Conservation (phyloP, 1,140 invertebrate species). For the Tetraneura akinire region DNA sequence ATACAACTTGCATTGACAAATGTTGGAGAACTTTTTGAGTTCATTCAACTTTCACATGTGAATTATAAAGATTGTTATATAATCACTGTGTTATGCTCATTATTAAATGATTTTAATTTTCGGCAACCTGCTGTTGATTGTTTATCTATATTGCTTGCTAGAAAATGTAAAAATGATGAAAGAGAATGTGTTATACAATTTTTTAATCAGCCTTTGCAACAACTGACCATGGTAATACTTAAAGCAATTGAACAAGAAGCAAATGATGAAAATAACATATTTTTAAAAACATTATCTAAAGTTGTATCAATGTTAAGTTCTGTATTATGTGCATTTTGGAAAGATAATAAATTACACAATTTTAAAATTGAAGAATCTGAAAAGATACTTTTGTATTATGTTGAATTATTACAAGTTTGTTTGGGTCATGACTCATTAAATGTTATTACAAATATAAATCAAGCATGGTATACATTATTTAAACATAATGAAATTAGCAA, state of each 20-base stretch:
- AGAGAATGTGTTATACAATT: slow-evolving; percentile 38
- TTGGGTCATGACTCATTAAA: slow-evolving; percentile 21
- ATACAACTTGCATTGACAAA: slow-evolving; percentile 38
- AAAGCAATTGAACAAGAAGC: slow-evolving; percentile 41
- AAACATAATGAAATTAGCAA: slow-evolving; percentile 43
- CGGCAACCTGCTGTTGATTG: slow-evolving; percentile 36
- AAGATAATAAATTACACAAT: slow-evolving; percentile 44
- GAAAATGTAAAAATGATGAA: slow-evolving; percentile 49
- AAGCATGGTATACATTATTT: slow-evolving; percentile 31
- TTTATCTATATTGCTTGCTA: slow-evolving; percentile 25
- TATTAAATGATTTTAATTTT: slow-evolving; percentile 45
- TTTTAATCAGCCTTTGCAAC: slow-evolving; percentile 43
- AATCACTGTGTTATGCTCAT: slow-evolving; percentile 32
- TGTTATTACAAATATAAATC: slow-evolving; percentile 43
- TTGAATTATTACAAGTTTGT: slow-evolving; percentile 35
- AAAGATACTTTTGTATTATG: slow-evolving; percentile 36
- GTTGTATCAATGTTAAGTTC: slow-evolving; percentile 41
- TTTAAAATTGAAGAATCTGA: slow-evolving; percentile 33
- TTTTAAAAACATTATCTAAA: slow-evolving; percentile 49
- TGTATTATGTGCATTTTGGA: slow-evolving; percentile 41
- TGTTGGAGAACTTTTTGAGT: slow-evolving; percentile 44
- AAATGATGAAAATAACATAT: slow-evolving; percentile 46
- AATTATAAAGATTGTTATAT: slow-evolving; percentile 48
- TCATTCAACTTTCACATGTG: slow-evolving; percentile 42
- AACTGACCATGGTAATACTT: slow-evolving; percentile 10